Conservation (phyloP, 2,888 invertebrate genomes). For the Ennomos quercinarius region DNA sequence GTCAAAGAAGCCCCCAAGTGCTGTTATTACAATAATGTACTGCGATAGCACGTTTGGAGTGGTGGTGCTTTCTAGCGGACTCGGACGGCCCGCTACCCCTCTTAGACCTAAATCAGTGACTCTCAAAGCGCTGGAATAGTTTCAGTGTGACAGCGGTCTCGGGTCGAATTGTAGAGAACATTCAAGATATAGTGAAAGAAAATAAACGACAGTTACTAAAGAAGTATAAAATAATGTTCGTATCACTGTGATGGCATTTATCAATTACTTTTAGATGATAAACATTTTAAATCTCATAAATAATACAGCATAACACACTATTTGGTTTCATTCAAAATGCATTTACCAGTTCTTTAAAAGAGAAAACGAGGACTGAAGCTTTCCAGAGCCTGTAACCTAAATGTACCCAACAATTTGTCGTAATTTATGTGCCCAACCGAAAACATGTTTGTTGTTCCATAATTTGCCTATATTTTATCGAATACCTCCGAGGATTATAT, state of each 20-base stretch:
- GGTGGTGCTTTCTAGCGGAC: slow-evolving; percentile 50
- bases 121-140: slow-evolving; percentile 7
- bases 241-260: no score
- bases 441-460: slow-evolving; percentile 38
- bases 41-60: slow-evolving; percentile 72
- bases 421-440: slow-evolving; percentile 36
- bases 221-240: no score
- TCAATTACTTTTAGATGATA: no score
- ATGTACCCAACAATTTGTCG: slow-evolving; percentile 40
- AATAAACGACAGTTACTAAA: no score
- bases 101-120: slow-evolving; percentile 2
- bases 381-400: slow-evolving; percentile 31
- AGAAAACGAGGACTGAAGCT: neutral
- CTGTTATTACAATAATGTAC: slow-evolving; percentile 82
- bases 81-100: slow-evolving; percentile 3
- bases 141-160: neutral
- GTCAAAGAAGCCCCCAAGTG: slow-evolving; percentile 78
- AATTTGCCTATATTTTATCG: slow-evolving; percentile 39
- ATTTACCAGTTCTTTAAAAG: neutral
- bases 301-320: no score
- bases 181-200: no score
- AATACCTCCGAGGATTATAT: slow-evolving; percentile 36
- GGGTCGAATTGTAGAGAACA: no score
- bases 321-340: no score
- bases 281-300: no score